phyloP scores from a whole-genome alignment of 64 coral and sea anemone genomes.

The Hydrozoanthus tunicans region DNA sequence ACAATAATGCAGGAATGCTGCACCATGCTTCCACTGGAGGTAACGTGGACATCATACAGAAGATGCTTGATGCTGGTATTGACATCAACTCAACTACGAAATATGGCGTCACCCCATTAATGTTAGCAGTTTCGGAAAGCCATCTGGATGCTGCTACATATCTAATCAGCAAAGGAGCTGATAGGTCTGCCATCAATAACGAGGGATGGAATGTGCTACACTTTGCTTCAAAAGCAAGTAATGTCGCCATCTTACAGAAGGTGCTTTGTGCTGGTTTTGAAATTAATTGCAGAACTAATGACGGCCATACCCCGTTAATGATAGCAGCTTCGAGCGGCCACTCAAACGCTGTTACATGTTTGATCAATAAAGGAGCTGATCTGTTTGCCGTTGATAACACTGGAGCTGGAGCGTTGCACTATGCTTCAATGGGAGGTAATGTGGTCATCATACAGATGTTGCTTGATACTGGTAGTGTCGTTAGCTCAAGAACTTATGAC shows the following conservation, averaged over 20 bases:
- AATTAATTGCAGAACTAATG: neutral
- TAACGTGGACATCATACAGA: neutral
- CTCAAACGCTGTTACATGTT: neutral
- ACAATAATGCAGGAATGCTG: neutral
- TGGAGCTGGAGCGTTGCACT: neutral
- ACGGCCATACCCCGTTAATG: neutral
- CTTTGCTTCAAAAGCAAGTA: neutral
- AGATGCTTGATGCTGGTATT: neutral
- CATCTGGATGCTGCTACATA: neutral
- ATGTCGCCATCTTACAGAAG: neutral
- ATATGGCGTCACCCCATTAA: neutral
- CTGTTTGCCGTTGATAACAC: neutral
- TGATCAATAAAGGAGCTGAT: neutral
- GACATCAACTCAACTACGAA: conserved; percentile 23
- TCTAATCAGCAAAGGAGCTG: neutral
- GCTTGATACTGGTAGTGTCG: neutral
- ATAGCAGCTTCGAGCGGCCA: neutral
- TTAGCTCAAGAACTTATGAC: neutral
- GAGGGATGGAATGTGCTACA: neutral
- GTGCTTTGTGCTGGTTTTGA: neutral
- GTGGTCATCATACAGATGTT: neutral
- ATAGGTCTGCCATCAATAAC: neutral
- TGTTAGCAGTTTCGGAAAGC: too few species aligned
- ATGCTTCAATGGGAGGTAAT: neutral
- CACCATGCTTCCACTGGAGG: neutral